Base-by-base conservation (phyloP, 2,888 invertebrate species). In the Carpatolechia fugitivella region DNA sequence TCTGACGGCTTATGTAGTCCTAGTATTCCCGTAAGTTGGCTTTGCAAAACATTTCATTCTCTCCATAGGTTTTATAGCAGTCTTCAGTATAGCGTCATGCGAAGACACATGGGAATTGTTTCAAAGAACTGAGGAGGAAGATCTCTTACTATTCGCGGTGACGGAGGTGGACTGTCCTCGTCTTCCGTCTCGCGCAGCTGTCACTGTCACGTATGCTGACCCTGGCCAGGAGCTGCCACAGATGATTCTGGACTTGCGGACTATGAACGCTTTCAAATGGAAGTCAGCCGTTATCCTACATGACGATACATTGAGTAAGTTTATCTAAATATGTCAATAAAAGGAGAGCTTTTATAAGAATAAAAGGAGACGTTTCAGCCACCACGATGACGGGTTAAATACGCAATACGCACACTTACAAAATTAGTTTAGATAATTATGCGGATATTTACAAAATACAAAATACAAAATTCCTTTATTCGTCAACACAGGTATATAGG, bases 91-190 rank as follows among this genome's bases (percentile, higher is more conserved):
- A 48, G 93, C 94, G n/a, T 93, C 94, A 3, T 96, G 96, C 74
- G 74, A 91, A 55, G 93, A 93, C 58, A 95, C 95, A 0, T 96
- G 96, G 96, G 88, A 90, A 6, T 83, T 96, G 52, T 95, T 92
- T 74, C 89, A 91, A 52, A 80, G 91, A 0, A 91, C 93, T 0
- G 90, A 92, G 67, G 91, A 91, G 57, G 93, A 94, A 65, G 91
- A 93, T 56, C 83, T 96, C 6, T 80, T 95, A 0, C 91, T 95
- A 41, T 92, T 96, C 60, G 95, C 95, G 0, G 90, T 96, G 59
- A 95, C 96, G 51, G 96, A 95, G 72, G 90, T 93, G 0, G 95
- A 96, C 69, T 97, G 97, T 74, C 94, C 96, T 0, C 91, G 97
- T 36, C 77, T 97, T 48, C 95, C 96, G 0, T 66, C 85, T 0